Percentiles rank a stretch among this genome's conserved stretches.
Evolutionary conservation across 2,888 invertebrate species (phyloP).

Genomic region (Smittia aterrima): DNA sequence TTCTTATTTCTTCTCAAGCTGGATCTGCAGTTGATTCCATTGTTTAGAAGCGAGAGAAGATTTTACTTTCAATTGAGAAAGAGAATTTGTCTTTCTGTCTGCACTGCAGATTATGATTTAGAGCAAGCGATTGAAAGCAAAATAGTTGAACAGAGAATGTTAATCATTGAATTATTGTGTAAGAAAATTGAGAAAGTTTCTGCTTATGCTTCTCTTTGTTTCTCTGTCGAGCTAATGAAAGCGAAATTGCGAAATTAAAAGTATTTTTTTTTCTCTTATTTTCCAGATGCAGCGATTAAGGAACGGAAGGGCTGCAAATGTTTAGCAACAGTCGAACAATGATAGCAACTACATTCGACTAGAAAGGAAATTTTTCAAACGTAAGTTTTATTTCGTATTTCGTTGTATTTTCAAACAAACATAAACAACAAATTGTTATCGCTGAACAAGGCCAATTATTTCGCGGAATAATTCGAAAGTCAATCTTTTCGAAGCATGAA

Average conservation of each 20-base stretch:
- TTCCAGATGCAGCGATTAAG: background rate
- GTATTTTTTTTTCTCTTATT: slow-evolving; percentile 27
- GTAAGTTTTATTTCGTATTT: background rate
- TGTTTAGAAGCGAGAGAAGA: slow-evolving; percentile 5
- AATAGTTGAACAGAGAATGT: background rate
- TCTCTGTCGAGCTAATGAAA: slow-evolving; percentile 35
- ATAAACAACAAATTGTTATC: slow-evolving; percentile 1
- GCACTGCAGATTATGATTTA: background rate
- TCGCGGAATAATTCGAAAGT: background rate
- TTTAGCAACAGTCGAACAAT: slow-evolving; percentile 35
- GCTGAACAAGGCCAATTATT: slow-evolving; percentile 17
- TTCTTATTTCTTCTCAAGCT: no score
- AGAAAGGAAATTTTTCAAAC: background rate
- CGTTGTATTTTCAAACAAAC: background rate
- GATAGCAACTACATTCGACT: slow-evolving; percentile 32
- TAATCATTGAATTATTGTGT: background rate
- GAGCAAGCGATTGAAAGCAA: background rate
- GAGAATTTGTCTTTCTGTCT: background rate
- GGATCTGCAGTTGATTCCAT: background rate
- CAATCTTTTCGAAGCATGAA: background rate
- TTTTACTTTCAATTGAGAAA: slow-evolving; percentile 16
- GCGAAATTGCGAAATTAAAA: slow-evolving; percentile 28
- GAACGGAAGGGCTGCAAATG: slow-evolving; percentile 26
- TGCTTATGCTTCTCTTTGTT: background rate
- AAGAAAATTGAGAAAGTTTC: slow-evolving; percentile 1